Base-by-base conservation (phyloP, 1,140 invertebrate genomes). In the Orius insidiosus region DNA sequence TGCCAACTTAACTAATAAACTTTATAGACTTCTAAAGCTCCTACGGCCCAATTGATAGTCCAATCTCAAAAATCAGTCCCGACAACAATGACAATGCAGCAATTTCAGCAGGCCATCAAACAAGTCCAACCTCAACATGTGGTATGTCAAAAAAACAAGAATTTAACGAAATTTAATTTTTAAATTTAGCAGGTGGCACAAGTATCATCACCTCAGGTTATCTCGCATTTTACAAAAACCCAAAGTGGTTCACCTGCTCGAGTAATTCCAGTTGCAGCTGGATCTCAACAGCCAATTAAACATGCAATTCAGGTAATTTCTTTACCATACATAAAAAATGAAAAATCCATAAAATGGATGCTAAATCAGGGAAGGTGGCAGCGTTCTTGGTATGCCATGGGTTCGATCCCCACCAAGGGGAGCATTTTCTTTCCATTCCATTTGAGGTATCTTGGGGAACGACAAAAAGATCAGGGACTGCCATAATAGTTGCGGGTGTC, bases 51-150 rank as follows among this genome's bases (percentile, higher is more conserved):
- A 49, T 52, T 76, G 8, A 75, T 80, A 18, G 72, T 80, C 2
- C 72, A 76, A 57, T 71, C 63, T 41, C 64, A 64, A 51, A 81
- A 82, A 58, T 65, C 71, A 10, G 34, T 78, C 31, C 65, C 72
- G 1, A 70, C 74, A 2, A 70, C 75, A 2, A 72, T 81, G 59
- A 80, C 77, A 0, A 70, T 85, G 39, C 80, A 85, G 54, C 80
- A 85, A 54, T 69, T 85, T 19, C 78, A 81, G 49, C 79, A 83
- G 56, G 76, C 80, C 13, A 77, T 83, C 57, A 74, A 80, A 43
- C 68, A 72, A 13, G 68, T 67, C 1, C 70, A 73, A 39, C 69
- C 72, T 49, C 68, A 68, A 47, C 68, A 70, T 45, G 67, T 70
- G 37, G 67, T 68, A 43, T 45, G 11, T 13, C 18, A 8, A 8